Evolutionary conservation across 2,113 vertebrate species (phyloP), one percentile per base, ranked within the genome.

Genomic region (Sturnira hondurensis): DNA sequence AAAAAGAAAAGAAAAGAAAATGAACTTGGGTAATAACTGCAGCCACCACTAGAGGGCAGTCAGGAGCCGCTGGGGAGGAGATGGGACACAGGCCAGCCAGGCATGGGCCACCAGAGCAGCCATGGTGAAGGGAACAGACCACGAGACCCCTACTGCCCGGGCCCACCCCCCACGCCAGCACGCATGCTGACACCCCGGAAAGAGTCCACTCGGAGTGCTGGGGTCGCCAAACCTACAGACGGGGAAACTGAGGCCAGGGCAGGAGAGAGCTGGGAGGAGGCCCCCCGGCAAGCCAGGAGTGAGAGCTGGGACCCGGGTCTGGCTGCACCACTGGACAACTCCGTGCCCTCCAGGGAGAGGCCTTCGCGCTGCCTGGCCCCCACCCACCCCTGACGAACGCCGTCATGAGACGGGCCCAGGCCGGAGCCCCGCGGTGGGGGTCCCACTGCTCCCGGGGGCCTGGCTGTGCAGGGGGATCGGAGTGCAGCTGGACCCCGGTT

Each of bases 401-500:
- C 5, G 7, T 38, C 74, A 0, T 4, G 9, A 65, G 22, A 14
- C 0, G 3, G 45, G 13, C 1, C 16, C 12, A 5, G 52, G 31
- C 36, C 3, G 19, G 56, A 15, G 10, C 7, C 54, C 38, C 0
- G 3, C 5, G 0, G 80, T 19, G 1, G 16, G 2, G n/a, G 65
- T 15, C 73, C 78, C 26, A 2, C 13, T 24, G 5, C 56, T 17
- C 50, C 11, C 6, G 33, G 31, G 31, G 31, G 3, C 12, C 56
- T 4, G 14, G 2, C 19, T 3, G 22, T 7, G 4, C 3, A 0
- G 54, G 33, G 38, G 41, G 38, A 17, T 7, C 7, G 0, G 67
- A 17, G 43, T 5, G 0, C 38, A 3, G 58, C 19, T 12, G 0
- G 0, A 3, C 65, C 19, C 73, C 0, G 0, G 26, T 2, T 2